phyloP scores from a whole-genome alignment of 2,797 vertebrate genomes.

The Hapalemur alaotrensis region DNA sequence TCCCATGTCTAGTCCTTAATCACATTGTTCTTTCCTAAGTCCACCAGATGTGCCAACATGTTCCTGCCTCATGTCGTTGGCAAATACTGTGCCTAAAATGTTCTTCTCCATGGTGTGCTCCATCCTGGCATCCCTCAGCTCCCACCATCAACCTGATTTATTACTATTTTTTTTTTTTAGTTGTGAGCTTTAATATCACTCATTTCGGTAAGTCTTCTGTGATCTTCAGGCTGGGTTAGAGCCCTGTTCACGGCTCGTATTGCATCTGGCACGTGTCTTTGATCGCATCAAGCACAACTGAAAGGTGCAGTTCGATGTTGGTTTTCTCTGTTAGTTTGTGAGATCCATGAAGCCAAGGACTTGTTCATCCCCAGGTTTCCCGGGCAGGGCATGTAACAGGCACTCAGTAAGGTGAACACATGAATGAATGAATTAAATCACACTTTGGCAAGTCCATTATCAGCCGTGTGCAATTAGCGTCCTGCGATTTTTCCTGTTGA shows the following conservation, averaged over 20 bases:
- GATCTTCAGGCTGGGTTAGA: background rate
- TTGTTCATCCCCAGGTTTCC: too few species aligned
- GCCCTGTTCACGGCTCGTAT: fast-evolving
- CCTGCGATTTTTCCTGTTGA: fast-evolving
- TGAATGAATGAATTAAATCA: background rate
- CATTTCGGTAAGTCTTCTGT: background rate
- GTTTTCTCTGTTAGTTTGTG: background rate
- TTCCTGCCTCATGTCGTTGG: background rate
- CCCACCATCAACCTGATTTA: background rate
- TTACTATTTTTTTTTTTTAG: too few species aligned
- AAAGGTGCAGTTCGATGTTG: fast-evolving
- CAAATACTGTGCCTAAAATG: background rate
- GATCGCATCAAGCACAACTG: too few species aligned
- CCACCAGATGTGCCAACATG: fast-evolving
- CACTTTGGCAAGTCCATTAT: too few species aligned
- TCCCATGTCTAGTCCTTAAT: background rate
- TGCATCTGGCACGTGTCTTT: fast-evolving
- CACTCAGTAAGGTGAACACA: background rate
- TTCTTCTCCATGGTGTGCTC: background rate
- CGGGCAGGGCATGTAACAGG: fast-evolving
- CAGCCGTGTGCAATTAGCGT: fast-evolving
- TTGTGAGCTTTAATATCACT: background rate
- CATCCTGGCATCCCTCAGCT: background rate
- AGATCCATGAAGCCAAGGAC: background rate
- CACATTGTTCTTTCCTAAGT: background rate